phyloP scores from a whole-genome alignment of 2,797 vertebrate species.

The Philypnodon macrostomus region DNA sequence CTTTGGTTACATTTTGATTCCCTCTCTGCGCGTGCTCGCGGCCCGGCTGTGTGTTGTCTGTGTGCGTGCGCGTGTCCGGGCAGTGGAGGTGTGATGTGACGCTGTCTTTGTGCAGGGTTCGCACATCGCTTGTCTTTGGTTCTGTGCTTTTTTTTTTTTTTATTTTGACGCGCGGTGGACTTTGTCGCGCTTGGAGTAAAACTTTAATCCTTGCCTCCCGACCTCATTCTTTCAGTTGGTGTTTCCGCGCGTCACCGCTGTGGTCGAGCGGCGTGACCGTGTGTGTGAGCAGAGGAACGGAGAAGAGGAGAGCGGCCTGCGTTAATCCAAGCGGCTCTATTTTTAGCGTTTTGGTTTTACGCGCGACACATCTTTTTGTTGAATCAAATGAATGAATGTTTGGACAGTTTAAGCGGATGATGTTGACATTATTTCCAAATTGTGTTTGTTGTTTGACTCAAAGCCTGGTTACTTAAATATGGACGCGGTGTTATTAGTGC shows the following conservation, averaged over 20 bases:
- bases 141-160: constrained; percentile 2
- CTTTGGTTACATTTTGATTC: constrained; percentile 10
- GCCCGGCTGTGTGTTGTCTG: not conserved
- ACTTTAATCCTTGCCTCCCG: constrained; percentile 43
- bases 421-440: too few relatives aligned
- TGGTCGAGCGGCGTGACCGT: not conserved
- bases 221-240: not conserved
- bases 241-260: constrained; percentile 4
- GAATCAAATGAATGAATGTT: not conserved
- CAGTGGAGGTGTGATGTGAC: constrained; percentile 59
- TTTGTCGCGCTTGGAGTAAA: constrained; percentile 45
- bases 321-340: constrained; percentile 10
- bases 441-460: too few relatives aligned
- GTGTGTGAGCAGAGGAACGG: constrained; percentile 7
- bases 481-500: not conserved
- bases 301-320: not conserved
- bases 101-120: constrained; percentile 22
- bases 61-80: constrained; percentile 3
- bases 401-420: not conserved
- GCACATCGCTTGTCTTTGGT: not conserved
- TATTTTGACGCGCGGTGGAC: constrained; percentile 22
- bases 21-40: not conserved
- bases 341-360: constrained; percentile 9
- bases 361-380: not conserved
- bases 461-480: too few relatives aligned